Percentiles rank a stretch among this genome's conserved stretches.
Evolutionary conservation across 2,888 invertebrate genomes (phyloP).

Genomic region (Plebejus melissa): DNA sequence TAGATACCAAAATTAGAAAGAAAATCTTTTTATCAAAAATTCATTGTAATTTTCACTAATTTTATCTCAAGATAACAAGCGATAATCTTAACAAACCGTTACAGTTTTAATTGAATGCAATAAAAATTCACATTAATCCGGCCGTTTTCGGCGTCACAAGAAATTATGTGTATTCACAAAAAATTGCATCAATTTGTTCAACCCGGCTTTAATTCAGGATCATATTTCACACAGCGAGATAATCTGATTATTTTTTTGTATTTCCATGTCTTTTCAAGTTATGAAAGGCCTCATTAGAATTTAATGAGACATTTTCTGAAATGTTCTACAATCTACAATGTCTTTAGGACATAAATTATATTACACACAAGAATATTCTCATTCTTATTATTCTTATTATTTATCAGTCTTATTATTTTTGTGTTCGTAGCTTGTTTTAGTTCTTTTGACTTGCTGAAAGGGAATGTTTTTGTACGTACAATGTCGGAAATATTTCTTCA

Average conservation of each 20-base stretch:
- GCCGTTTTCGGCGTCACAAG: constrained; percentile 6
- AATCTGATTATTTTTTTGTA: constrained; percentile 24
- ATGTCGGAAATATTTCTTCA: no score
- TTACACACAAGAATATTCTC: not conserved
- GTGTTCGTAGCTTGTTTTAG: not conserved
- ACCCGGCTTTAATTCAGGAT: constrained; percentile 23
- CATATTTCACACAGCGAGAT: constrained; percentile 16
- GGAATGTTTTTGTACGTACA: no score
- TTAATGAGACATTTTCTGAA: constrained; percentile 24
- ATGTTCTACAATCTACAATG: not conserved
- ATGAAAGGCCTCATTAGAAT: constrained; percentile 13
- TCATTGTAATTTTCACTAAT: no score
- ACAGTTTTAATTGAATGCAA: not conserved
- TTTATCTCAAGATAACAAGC: not conserved
- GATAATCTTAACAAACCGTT: not conserved
- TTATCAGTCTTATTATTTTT: not conserved
- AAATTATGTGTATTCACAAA: constrained; percentile 26
- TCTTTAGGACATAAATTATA: not conserved
- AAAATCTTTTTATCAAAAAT: no score
- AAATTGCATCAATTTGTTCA: constrained; percentile 26
- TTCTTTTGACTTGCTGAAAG: no score
- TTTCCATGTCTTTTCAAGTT: constrained; percentile 8
- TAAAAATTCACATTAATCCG: constrained; percentile 11
- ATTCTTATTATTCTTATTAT: no score
- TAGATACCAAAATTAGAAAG: no score